Conservation (phyloP, 2,888 invertebrate species). For the Nematopogon swammerdamellus region DNA sequence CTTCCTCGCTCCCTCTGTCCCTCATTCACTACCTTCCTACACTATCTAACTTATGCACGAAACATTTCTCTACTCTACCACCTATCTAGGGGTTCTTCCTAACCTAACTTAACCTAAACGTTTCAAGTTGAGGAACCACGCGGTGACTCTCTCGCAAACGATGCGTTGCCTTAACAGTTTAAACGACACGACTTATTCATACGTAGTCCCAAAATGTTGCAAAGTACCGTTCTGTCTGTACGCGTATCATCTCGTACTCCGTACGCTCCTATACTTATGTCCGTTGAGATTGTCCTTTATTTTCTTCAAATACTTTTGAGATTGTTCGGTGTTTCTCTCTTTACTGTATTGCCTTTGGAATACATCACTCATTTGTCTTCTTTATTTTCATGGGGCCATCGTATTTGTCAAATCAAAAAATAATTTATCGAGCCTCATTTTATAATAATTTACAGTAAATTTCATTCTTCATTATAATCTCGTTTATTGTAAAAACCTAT, state of each 20-base stretch:
- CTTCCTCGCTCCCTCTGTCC: too few relatives aligned
- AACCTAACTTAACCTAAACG: neutral
- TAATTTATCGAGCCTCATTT: neutral
- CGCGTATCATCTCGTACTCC: neutral
- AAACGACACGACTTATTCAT: neutral
- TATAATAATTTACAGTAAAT: neutral
- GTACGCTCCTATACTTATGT: neutral
- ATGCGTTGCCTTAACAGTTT: neutral
- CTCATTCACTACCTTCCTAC: constrained; percentile 38
- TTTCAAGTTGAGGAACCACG: neutral
- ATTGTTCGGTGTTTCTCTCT: too few relatives aligned
- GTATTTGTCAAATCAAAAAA: too few relatives aligned
- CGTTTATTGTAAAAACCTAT: neutral
- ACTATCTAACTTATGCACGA: constrained; percentile 50
- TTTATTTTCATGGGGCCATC: too few relatives aligned
- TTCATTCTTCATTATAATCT: neutral
- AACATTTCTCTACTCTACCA: constrained; percentile 49
- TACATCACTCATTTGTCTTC: too few relatives aligned
- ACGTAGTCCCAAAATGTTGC: neutral
- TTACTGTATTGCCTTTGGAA: too few relatives aligned
- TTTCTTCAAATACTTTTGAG: too few relatives aligned
- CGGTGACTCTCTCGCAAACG: neutral
- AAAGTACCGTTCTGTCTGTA: neutral
- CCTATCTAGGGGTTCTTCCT: constrained; percentile 46
- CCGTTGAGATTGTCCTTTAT: neutral